Conservation (phyloP, 2,113 vertebrate genomes). For the Polypterus senegalus region DNA sequence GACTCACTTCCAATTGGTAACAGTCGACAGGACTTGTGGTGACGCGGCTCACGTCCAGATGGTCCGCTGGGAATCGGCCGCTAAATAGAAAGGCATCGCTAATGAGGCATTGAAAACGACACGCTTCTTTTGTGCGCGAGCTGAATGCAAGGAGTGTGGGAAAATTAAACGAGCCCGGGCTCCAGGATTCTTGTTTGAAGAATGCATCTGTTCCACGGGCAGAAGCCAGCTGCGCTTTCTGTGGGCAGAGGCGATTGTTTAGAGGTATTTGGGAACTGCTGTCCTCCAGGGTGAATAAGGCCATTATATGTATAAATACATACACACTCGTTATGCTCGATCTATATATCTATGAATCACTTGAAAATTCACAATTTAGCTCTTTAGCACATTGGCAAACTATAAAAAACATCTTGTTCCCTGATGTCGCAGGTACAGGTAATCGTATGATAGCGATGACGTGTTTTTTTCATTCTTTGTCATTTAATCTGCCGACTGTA, state of each 20-base stretch:
- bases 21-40: constrained; percentile 11
- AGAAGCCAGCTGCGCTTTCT: constrained; percentile 24
- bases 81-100: constrained; percentile 23
- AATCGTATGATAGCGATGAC: no score
- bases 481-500: no score
- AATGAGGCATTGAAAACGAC: constrained; percentile 27
- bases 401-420: no score
- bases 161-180: constrained; percentile 31
- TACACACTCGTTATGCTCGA: no score
- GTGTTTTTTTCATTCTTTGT: no score
- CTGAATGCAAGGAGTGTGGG: constrained; percentile 39
- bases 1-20: constrained; percentile 4
- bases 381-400: no score
- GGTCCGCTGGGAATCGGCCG: constrained; percentile 17
- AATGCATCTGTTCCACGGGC: constrained; percentile 20
- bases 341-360: no score
- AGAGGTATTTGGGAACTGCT: constrained; percentile 12
- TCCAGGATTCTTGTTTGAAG: constrained; percentile 40
- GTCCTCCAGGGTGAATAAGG: constrained; percentile 9
- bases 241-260: constrained; percentile 25
- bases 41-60: constrained; percentile 17
- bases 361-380: no score
- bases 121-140: constrained; percentile 30
- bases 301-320: no score
- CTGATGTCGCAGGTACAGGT: no score